Evolutionary conservation across 2,797 vertebrate species (phyloP).

Genomic region (Prunella strophiata): DNA sequence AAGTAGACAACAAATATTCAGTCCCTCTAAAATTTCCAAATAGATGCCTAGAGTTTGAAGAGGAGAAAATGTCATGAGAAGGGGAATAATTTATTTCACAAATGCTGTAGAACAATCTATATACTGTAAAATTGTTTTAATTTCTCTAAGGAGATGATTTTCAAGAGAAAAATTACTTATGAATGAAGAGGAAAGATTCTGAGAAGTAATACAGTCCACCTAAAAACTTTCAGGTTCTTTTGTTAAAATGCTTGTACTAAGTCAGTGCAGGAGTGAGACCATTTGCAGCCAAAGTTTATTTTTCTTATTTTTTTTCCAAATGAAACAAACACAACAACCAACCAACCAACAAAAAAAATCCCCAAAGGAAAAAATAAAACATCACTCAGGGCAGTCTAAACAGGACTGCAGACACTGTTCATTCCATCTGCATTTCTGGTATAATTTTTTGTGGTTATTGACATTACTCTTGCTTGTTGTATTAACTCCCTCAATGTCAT

Average conservation of each 20-base stretch:
- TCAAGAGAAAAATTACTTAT: not conserved
- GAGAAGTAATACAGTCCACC: not conserved
- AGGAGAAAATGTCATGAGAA: not conserved
- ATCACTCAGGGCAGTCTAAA: not conserved
- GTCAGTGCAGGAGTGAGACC: not conserved
- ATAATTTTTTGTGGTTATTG: not conserved
- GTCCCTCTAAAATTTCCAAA: not conserved
- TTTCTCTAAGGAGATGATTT: not conserved
- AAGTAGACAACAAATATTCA: not conserved
- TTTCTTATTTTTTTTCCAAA: not conserved
- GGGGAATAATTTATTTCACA: not conserved
- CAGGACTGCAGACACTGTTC: not conserved
- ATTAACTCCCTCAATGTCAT: conserved; percentile 21
- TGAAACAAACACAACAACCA: not conserved
- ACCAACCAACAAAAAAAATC: not conserved
- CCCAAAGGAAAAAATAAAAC: not conserved
- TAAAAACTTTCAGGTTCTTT: not conserved
- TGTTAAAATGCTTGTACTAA: not conserved
- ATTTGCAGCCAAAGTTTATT: not conserved
- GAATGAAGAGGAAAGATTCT: not conserved
- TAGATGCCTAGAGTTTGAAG: not conserved
- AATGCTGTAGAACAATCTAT: not conserved
- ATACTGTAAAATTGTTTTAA: not conserved
- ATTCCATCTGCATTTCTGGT: not conserved
- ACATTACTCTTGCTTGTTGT: not conserved